Evolutionary conservation across 2,888 invertebrate genomes (phyloP), one percentile per base, ranked within the genome.

Genomic region (Meandrusa payeni): DNA sequence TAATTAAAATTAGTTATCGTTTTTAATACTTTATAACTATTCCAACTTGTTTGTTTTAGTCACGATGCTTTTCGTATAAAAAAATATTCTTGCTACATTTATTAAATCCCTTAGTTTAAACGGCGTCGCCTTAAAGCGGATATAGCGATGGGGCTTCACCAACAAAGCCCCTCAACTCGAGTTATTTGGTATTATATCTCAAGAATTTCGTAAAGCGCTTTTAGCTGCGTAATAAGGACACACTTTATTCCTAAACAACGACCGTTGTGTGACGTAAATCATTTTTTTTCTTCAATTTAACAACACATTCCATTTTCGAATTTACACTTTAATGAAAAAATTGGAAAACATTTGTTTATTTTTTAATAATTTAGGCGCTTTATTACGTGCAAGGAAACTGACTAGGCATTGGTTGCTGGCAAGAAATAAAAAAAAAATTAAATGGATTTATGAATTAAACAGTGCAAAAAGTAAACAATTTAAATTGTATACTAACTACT

Each of bases 281-380:
- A 20, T 19, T 17, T 2, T 20, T 7, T 26, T 36, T 24, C 15
- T 27, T 15, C 27, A 38, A 48, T 53, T 54, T 49, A 61, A 65
- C 65, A 64, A 57, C 67, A 67, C 68, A 62, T 68, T 70, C 65
- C 59, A 56, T 57, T 55, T 47, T 28, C 6, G 15, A 29, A 15
- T 2, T 3, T 7, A n/a, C 1, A 3, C 4, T 29, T 29, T 27
- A 9, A 9, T 12, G 7, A 31, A 15, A n/a, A n/a, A n/a, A n/a
- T n/a, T 10, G 4, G 15, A 1, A 5, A 9, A 5, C 3, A 10
- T 17, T 2, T 5, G 29, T 7, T 5, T 29, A 2, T 7, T 31
- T 17, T 31, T 17, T 5, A 28, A n/a, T n/a, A n/a, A n/a, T 13
- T n/a, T 5, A 36, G 17, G 41, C 36, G 20, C 11, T 6, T n/a